Percentiles rank a stretch among this genome's conserved stretches.
These are phyloP conservation scores for Hipposideros armiger DNA, from an alignment of 2,113 vertebrate species.

Conservation along the genomic window DNA sequence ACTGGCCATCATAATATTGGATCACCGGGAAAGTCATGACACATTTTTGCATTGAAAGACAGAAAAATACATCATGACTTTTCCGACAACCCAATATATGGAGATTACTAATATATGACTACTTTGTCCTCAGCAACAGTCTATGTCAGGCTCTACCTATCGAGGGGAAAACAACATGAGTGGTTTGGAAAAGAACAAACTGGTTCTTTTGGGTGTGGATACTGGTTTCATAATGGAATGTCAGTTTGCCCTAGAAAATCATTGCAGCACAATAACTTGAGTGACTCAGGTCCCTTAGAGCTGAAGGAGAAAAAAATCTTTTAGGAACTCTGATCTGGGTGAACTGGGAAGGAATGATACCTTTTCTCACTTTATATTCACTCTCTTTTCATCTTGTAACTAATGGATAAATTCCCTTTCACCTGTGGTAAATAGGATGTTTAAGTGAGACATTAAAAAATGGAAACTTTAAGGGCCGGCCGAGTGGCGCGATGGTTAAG, in stretches of 20 bases:
- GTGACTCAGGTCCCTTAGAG: constrained; percentile 15
- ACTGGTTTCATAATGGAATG: constrained; percentile 57
- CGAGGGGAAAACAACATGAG: neutral
- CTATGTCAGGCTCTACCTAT: neutral
- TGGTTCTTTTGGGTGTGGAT: constrained; percentile 63
- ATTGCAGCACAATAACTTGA: neutral
- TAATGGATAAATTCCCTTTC: neutral
- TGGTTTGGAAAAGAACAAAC: constrained; percentile 45
- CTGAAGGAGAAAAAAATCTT: neutral
- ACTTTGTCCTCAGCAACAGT: neutral
- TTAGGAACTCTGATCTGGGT: neutral
- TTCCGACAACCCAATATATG: neutral
- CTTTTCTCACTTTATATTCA: neutral
- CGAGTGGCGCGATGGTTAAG: too few species aligned
- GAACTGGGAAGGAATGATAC: neutral
- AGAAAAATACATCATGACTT: too few species aligned
- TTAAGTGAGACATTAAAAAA: constrained; percentile 5
- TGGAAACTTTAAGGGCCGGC: neutral
- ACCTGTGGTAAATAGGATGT: neutral
- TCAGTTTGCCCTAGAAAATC: constrained; percentile 57
- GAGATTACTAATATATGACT: constrained; percentile 2
- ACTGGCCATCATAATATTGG: neutral
- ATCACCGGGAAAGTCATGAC: too few species aligned
- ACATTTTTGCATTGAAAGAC: too few species aligned
- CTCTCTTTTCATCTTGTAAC: neutral